A percentile compares a stretch with the other conserved stretches of the same genome.
Evolutionary conservation across 2,113 vertebrate species (phyloP).

Genomic region (Willisornis vidua): DNA sequence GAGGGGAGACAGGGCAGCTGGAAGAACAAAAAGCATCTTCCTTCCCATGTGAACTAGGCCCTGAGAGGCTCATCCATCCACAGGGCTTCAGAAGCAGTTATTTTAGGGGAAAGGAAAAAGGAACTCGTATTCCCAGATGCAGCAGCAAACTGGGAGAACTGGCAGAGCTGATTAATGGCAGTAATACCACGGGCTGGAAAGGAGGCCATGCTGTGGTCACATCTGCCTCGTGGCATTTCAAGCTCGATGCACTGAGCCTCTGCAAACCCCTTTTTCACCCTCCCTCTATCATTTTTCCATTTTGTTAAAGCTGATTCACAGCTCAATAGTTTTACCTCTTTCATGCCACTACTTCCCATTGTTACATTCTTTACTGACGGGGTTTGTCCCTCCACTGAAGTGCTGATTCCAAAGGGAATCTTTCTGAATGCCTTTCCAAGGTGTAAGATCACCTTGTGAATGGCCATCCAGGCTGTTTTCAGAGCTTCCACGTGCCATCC

Average conservation of each 20-base stretch:
- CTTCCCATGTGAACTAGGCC: not conserved
- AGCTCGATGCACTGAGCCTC: not conserved
- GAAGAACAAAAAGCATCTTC: not conserved
- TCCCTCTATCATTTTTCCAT: accelerated
- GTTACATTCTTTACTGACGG: not conserved
- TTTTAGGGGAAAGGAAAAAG: not conserved
- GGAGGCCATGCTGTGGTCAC: not conserved
- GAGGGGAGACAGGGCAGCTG: not conserved
- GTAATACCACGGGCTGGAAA: not conserved
- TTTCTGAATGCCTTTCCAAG: not conserved
- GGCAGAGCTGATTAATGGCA: not conserved
- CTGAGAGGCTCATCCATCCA: not conserved
- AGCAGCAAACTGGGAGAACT: not conserved
- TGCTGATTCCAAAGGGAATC: not conserved
- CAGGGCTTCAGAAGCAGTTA: not conserved
- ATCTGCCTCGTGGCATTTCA: not conserved
- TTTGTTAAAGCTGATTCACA: not conserved
- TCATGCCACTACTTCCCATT: not conserved
- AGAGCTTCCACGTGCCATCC: not conserved
- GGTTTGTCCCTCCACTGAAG: not conserved
- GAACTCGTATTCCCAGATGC: accelerated
- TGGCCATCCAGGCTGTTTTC: not conserved
- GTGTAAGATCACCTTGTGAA: no score
- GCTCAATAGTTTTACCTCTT: not conserved
- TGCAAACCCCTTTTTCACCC: not conserved